Evolutionary conservation across 2,797 vertebrate genomes (phyloP).

Genomic region (Lerista edwardsae): DNA sequence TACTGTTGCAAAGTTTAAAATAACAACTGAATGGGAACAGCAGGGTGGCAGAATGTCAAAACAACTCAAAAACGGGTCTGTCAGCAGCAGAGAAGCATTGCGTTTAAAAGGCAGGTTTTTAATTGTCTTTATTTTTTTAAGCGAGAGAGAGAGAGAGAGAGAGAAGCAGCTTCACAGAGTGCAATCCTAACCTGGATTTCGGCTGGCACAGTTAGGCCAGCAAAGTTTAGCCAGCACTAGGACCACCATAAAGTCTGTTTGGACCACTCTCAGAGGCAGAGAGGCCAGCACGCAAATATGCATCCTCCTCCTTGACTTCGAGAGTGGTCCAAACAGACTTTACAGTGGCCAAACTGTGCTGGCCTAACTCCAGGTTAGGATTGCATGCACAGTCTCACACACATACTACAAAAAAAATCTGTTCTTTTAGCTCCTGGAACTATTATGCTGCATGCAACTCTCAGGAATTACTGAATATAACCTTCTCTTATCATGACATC

Average conservation of each 20-base stretch:
- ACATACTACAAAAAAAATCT: not conserved
- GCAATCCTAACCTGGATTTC: too few species aligned
- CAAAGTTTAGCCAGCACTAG: too few species aligned
- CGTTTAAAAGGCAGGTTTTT: constrained; percentile 4
- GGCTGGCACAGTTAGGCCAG: too few species aligned
- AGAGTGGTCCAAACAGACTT: too few species aligned
- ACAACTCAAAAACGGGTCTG: not conserved
- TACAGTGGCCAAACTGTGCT: too few species aligned
- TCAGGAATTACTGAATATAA: not conserved
- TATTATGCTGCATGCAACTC: not conserved
- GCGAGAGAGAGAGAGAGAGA: not conserved
- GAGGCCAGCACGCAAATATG: too few species aligned
- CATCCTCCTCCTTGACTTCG: too few species aligned
- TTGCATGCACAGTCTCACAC: too few species aligned
- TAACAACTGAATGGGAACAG: not conserved
- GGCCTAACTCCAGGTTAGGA: too few species aligned
- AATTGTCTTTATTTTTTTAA: constrained; percentile 22
- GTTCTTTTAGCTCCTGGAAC: not conserved
- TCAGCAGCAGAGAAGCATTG: not conserved
- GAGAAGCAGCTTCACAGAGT: not conserved
- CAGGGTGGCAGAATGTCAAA: constrained; percentile 1
- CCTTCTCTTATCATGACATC: not conserved
- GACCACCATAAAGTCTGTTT: too few species aligned
- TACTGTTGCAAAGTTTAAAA: constrained; percentile 3
- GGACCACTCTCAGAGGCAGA: too few species aligned